Evolutionary conservation across 1,140 invertebrate genomes (phyloP), one percentile per base, ranked within the genome.

Genomic region (Temnothorax longispinosus): DNA sequence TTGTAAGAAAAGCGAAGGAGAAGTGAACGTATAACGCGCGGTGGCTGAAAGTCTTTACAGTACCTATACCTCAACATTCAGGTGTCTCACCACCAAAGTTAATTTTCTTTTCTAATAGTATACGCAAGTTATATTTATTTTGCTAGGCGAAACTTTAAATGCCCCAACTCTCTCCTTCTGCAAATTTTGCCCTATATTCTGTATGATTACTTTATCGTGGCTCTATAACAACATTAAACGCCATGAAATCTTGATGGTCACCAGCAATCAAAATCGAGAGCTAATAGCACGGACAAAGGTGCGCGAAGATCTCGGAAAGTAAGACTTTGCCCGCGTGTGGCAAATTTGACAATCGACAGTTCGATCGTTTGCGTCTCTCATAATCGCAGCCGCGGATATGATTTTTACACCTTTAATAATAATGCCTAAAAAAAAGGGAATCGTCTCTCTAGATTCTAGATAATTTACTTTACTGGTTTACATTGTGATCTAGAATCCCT

Each of bases 401-500:
- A 71, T 69, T 87, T 87, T 87, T 89, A 89, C 67, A 90, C 84
- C 65, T 71, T 89, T 75, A 87, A 75, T 74, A 77, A 32, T 89
- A 78, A 89, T 54, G 58, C 54, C 85, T 89, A 89, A 50, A 71
- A 69, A 13, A 50, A 50, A 54, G 10, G 52, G 47, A 69, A 89
- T 90, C 72, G 72, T 50, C 88, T 35, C 78, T 90, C 88, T 90
- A 90, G 65, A 8, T 77, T 90, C 88, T 90, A 90, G 58, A 8
- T 90, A 82, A 75, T 89, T 27, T 89, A 87, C 60, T 87, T 89
- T 58, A 69, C 44, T 86, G 75, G 44, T 74, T 89, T 89, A 89
- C 67, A 89, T 89, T 69, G 50, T 89, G 50, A 89, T 87, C 89
- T 90, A 90, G 78, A 74, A 80, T 89, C 87, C 50, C 56, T 86